phyloP scores from a whole-genome alignment of 2,113 vertebrate species.

The Pygoscelis adeliae region DNA sequence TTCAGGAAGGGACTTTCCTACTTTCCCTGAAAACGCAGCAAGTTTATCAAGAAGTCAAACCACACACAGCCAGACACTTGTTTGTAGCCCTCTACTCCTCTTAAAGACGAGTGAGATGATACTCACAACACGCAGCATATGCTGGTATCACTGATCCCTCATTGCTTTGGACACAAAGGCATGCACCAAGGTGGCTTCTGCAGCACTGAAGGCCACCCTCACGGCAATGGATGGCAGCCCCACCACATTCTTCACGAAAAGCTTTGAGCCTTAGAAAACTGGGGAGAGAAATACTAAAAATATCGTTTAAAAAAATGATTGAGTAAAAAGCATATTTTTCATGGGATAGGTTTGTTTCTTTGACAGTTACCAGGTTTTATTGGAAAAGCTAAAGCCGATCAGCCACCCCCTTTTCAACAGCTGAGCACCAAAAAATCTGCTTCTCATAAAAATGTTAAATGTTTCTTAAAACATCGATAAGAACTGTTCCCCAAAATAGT shows the following conservation, averaged over 20 bases:
- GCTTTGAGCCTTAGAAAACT: background rate
- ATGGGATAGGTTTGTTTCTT: background rate
- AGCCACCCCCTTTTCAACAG: background rate
- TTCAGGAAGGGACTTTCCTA: background rate
- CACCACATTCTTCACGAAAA: fast-evolving
- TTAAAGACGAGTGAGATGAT: background rate
- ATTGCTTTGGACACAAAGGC: background rate
- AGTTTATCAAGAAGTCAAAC: background rate
- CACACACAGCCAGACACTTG: background rate
- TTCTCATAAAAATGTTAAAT: background rate
- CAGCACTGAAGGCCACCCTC: background rate
- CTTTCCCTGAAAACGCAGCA: background rate
- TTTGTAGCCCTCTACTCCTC: background rate
- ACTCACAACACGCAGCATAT: background rate
- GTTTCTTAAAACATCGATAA: background rate
- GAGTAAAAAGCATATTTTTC: background rate
- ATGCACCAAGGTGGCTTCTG: background rate
- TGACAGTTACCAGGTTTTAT: background rate
- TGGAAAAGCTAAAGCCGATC: background rate
- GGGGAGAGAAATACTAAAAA: background rate
- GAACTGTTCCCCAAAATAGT: background rate
- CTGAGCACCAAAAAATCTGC: background rate
- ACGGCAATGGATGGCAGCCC: background rate
- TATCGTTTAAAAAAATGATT: fast-evolving
- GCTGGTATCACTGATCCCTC: background rate